These are phyloP conservation scores for Calvadosia cruxmelitensis DNA, from an alignment of 30 jellyfish, hydroid and myxozoan genomes.

Conservation along the genomic window DNA sequence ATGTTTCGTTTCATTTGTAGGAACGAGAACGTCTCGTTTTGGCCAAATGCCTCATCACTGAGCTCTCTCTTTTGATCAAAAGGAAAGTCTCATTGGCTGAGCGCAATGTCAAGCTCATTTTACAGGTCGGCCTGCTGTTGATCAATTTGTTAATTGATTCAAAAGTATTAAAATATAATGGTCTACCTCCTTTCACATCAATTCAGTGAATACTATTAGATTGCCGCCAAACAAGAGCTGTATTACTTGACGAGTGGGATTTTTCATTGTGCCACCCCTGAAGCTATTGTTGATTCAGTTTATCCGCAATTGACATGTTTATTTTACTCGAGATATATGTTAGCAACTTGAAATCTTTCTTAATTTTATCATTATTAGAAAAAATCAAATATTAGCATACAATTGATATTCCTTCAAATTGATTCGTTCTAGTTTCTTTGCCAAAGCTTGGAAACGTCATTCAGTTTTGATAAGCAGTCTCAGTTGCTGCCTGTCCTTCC, in stretches of 20 bases:
- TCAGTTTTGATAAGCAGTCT: not conserved
- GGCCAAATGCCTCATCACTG: conserved; percentile 30
- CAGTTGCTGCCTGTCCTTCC: not conserved
- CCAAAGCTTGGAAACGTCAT: not conserved
- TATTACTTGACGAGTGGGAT: not conserved
- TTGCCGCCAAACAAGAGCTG: not conserved
- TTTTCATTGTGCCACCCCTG: not conserved
- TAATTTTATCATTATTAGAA: too few relatives aligned
- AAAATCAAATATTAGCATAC: too few relatives aligned
- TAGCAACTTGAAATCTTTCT: too few relatives aligned
- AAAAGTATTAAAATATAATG: too few relatives aligned
- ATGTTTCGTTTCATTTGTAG: not conserved
- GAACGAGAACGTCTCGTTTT: conserved; percentile 46
- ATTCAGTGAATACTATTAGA: too few relatives aligned
- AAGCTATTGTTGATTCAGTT: too few relatives aligned
- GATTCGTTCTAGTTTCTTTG: not conserved
- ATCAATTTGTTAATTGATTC: too few relatives aligned
- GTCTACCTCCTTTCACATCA: too few relatives aligned
- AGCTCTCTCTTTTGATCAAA: conserved; percentile 27
- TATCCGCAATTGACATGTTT: too few relatives aligned
- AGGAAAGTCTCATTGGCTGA: conserved; percentile 19
- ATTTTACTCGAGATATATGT: too few relatives aligned
- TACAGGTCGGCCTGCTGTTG: conserved; percentile 34
- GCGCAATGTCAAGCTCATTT: conserved; percentile 31
- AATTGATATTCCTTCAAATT: too few relatives aligned